These are phyloP conservation scores for Corythucha ciliata DNA, from an alignment of 2,888 invertebrate genomes.

Conservation along the genomic window DNA sequence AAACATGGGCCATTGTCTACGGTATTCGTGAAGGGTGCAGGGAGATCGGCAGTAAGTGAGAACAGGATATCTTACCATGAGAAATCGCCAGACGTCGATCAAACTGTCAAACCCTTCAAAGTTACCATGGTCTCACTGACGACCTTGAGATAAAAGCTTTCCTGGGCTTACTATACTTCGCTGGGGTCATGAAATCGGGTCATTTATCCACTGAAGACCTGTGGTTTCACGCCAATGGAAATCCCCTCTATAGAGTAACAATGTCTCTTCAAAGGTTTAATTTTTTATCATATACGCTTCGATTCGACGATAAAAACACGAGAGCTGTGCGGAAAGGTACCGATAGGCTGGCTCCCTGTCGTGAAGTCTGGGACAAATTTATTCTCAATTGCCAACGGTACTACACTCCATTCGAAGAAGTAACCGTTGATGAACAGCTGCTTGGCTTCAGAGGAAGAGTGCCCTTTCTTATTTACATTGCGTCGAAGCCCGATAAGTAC, in stretches of 20 bases:
- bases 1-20: too few relatives aligned
- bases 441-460: conserved; percentile 17
- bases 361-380: conserved; percentile 17
- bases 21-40: too few relatives aligned
- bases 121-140: conserved; percentile 8
- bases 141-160: conserved; percentile 5
- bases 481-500: conserved; percentile 15
- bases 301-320: conserved; percentile 11
- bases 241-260: conserved; percentile 7
- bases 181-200: conserved; percentile 15
- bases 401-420: conserved; percentile 15
- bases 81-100: conserved; percentile 2
- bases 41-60: too few relatives aligned
- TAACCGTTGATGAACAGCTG: conserved; percentile 17
- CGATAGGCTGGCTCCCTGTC: conserved; percentile 17
- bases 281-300: conserved; percentile 13
- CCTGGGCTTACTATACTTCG: conserved; percentile 12
- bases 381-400: conserved; percentile 11
- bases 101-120: neutral
- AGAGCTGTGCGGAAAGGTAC: neutral
- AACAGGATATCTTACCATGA: too few relatives aligned
- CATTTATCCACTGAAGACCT: conserved; percentile 8
- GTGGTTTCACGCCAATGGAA: conserved; percentile 8
- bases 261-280: neutral
- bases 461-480: conserved; percentile 5